Conservation (phyloP, 2,113 vertebrate genomes). For the Tiliqua scincoides region DNA sequence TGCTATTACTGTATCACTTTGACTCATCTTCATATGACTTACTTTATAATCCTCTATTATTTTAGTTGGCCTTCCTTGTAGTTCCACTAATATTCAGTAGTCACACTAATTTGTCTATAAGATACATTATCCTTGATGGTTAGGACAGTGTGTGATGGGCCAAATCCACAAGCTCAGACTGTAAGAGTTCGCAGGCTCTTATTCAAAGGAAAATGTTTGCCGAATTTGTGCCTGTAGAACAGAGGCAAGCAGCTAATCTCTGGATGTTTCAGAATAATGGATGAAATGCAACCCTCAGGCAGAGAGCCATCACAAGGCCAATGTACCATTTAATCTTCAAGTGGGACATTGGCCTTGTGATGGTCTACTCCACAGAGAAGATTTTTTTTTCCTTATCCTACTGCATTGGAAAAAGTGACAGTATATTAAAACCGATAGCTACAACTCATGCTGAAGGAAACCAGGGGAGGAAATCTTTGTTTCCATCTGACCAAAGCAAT, state of each 20-base stretch:
- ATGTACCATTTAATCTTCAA: not conserved
- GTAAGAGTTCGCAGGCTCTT: not conserved
- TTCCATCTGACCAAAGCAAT: not conserved
- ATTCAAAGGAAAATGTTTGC: accelerated
- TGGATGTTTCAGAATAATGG: accelerated
- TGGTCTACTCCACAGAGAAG: not conserved
- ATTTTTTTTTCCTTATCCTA: not conserved
- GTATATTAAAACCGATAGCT: not conserved
- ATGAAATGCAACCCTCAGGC: not conserved
- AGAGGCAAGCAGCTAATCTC: not conserved
- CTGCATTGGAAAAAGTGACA: no score
- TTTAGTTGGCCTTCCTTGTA: not conserved
- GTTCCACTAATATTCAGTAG: not conserved
- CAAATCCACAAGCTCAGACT: not conserved
- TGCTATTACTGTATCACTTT: conserved; percentile 35
- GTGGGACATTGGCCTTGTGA: not conserved
- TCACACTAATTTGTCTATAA: conserved; percentile 1
- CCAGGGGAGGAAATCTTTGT: not conserved
- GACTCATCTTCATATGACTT: conserved; percentile 18
- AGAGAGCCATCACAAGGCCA: not conserved
- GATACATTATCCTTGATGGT: conserved; percentile 24
- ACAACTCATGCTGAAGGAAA: not conserved
- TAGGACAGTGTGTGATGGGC: not conserved
- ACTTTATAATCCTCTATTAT: conserved; percentile 30
- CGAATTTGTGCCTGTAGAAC: accelerated